Evolutionary conservation across 1,140 invertebrate species (phyloP), one percentile per base, ranked within the genome.

Genomic region (Musca domestica): DNA sequence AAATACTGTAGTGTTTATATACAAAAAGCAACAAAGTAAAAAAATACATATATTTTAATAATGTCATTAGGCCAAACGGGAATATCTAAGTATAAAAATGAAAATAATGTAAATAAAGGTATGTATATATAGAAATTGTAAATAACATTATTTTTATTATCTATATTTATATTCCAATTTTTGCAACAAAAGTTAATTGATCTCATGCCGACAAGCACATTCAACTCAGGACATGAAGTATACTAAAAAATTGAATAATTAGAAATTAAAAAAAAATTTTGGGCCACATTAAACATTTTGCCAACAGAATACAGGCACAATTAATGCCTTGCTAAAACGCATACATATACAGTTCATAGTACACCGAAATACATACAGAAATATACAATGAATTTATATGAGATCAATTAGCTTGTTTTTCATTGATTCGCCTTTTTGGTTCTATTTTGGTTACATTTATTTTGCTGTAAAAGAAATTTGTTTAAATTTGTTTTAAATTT

Each of bases 11-110:
- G 10, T 12, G 6, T 41, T 7, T 41, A 41, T 41, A 12, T n/a
- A n/a, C n/a, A n/a, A n/a, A n/a, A n/a, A n/a, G n/a, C 66, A 58
- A 70, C 41, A 67, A 68, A 63, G 6, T 47, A n/a, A 48, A 23
- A 15, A 74, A 41, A 41, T 19, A 20, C 4, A 61, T 61, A 61
- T 34, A 34, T 34, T 61, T 61, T 61, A 34, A 51, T 51, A 41
- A 61, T 19, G 27, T 2, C 4, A 12, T 9, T 61, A 61, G 27
- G 56, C 27, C 27, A 61, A 61, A 61, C 6, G 4, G 10, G 34
- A 20, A 20, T 12, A 61, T 20, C n/a, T n/a, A n/a, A n/a, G 14
- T 23, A 54, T 54, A 61, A 61, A 61, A 17, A 58, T 17, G 34
- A 61, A 61, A 61, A n/a, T 30, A 34, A 20, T 61, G 17, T 61